phyloP scores from a whole-genome alignment of 2,797 vertebrate species.

The Parambassis ranga region DNA sequence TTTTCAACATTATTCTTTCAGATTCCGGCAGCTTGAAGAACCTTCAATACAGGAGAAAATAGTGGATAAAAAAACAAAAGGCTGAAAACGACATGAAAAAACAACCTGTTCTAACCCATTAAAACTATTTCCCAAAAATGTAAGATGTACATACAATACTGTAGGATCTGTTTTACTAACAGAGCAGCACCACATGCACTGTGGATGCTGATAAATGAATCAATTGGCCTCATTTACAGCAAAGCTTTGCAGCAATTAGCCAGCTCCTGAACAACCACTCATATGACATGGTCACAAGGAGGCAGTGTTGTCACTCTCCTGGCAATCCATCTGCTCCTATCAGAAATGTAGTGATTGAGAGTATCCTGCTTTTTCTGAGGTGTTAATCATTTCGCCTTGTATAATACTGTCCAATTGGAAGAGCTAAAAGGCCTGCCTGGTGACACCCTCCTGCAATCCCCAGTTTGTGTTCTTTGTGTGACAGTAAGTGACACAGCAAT shows the following conservation, averaged over 20 bases:
- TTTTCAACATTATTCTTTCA: background rate
- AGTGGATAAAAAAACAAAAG: background rate
- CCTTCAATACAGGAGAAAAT: slow-evolving; percentile 3
- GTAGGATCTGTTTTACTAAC: background rate
- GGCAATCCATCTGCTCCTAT: background rate
- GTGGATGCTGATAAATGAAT: slow-evolving; percentile 5
- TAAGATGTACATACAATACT: background rate
- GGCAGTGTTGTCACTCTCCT: slow-evolving; percentile 78
- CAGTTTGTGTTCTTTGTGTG: background rate
- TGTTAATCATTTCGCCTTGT: slow-evolving; percentile 21
- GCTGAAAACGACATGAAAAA: background rate
- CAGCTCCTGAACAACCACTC: background rate
- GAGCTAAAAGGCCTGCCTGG: too few relatives aligned
- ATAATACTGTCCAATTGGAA: background rate
- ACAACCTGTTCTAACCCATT: slow-evolving; percentile 5
- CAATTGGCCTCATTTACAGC: background rate
- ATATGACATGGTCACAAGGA: slow-evolving; percentile 65
- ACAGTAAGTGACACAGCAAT: slow-evolving; percentile 37
- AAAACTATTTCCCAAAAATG: slow-evolving; percentile 1
- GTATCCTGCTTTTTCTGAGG: slow-evolving; percentile 8
- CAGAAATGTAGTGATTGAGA: background rate
- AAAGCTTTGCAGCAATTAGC: background rate
- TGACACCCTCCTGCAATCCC: background rate
- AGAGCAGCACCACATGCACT: background rate
- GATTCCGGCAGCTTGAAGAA: background rate